phyloP scores from a whole-genome alignment of 2,113 vertebrate species.

The Mugil cephalus region DNA sequence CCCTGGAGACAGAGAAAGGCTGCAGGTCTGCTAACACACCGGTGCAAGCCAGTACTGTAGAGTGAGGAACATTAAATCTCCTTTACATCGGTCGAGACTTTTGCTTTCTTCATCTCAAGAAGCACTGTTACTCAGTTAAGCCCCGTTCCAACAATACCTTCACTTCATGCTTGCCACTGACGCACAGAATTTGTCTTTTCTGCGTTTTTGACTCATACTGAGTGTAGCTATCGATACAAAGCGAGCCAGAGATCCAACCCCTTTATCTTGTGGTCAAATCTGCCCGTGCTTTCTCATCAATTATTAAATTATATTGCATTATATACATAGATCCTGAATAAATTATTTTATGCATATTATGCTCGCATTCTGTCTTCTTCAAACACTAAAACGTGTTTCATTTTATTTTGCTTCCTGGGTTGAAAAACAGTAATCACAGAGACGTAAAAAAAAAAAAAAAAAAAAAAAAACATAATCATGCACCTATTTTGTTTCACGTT shows the following conservation, averaged over 20 bases:
- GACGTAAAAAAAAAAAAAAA: no score
- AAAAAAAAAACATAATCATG: not conserved
- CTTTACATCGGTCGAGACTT: not conserved
- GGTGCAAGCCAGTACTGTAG: conserved; percentile 52
- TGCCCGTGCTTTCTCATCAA: no score
- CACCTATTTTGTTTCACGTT: not conserved
- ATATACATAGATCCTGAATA: no score
- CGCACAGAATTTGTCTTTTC: not conserved
- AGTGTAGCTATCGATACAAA: no score
- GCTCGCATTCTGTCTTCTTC: no score
- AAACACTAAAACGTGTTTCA: no score
- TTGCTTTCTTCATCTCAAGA: conserved; percentile 48
- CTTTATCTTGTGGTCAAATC: no score
- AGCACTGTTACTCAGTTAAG: conserved; percentile 42
- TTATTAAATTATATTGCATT: no score
- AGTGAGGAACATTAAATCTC: conserved; percentile 41
- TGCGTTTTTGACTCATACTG: not conserved
- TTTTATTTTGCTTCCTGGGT: no score
- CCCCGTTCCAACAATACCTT: conserved; percentile 31
- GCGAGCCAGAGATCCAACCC: no score
- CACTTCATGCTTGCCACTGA: conserved; percentile 36
- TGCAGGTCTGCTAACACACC: conserved; percentile 35
- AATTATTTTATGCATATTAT: no score
- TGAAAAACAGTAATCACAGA: no score
- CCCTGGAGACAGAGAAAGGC: conserved; percentile 50